Evolutionary conservation across 2,888 invertebrate genomes (phyloP).

Genomic region (Maniola hyperantus): DNA sequence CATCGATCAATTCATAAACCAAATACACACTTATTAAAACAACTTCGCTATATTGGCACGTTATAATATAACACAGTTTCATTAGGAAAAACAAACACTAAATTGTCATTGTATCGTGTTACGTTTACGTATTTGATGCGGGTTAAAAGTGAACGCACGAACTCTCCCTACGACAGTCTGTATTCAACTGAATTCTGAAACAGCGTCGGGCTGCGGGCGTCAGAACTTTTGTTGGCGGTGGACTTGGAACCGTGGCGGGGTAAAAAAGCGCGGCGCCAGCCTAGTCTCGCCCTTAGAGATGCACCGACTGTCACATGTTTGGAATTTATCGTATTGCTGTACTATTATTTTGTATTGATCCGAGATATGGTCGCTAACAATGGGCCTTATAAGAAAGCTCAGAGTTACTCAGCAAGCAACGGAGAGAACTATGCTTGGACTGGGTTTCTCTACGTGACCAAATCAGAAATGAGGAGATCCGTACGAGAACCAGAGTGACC

Average conservation of each 20-base stretch:
- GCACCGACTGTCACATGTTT: constrained; percentile 51
- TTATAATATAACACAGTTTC: constrained; percentile 60
- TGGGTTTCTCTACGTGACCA: no score
- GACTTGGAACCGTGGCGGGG: constrained; percentile 63
- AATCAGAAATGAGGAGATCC: no score
- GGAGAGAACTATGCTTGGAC: no score
- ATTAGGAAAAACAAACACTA: constrained; percentile 45
- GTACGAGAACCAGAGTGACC: no score
- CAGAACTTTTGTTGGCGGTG: constrained; percentile 55
- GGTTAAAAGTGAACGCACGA: constrained; percentile 47
- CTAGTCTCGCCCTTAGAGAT: constrained; percentile 80
- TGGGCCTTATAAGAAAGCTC: no score
- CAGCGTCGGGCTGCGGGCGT: constrained; percentile 30
- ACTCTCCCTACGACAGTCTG: constrained; percentile 51
- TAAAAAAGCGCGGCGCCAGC: constrained; percentile 81
- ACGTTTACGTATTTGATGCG: constrained; percentile 48
- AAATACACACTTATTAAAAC: constrained; percentile 44
- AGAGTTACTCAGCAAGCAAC: no score
- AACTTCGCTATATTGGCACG: constrained; percentile 59
- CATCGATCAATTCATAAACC: constrained; percentile 49
- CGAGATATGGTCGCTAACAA: no score
- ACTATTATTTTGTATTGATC: background rate
- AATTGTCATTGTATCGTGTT: constrained; percentile 54
- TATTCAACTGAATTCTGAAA: constrained; percentile 58
- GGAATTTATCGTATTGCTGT: constrained; percentile 56